A percentile compares a stretch with the other conserved stretches of the same genome.
Conservation (phyloP, 1,140 invertebrate species). For the Stenopsyche tienmushanensis region DNA sequence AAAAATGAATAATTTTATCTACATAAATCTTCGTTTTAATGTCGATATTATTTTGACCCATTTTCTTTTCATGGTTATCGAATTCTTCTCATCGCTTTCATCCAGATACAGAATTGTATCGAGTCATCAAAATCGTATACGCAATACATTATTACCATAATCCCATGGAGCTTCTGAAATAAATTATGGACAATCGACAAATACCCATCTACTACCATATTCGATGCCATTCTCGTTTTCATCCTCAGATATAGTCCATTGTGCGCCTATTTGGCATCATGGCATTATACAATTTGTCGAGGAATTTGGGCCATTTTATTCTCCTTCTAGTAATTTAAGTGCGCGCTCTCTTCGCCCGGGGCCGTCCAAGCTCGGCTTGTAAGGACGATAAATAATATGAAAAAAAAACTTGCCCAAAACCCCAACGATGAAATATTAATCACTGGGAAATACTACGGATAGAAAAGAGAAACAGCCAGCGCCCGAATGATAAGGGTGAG, state of each 20-base stretch:
- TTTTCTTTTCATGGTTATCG: no score
- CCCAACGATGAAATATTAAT: neutral
- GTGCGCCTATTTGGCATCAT: neutral
- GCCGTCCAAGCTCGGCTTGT: neutral
- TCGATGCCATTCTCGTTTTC: neutral
- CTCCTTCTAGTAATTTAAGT: no score
- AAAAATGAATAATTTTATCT: no score
- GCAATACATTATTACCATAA: neutral
- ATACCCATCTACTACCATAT: no score
- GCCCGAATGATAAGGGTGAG: neutral
- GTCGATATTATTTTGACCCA: no score
- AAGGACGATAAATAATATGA: neutral
- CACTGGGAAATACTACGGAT: no score
- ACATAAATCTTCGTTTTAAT: no score
- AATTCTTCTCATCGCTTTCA: no score
- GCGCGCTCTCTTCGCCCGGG: neutral
- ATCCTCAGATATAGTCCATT: no score
- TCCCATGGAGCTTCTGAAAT: neutral
- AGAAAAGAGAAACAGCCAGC: neutral
- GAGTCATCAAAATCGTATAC: no score
- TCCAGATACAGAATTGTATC: no score
- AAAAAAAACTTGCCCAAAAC: neutral
- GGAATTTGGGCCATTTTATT: neutral
- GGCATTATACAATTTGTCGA: neutral
- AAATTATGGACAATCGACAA: neutral